Evolutionary conservation across 2,888 invertebrate genomes (phyloP), one percentile per base, ranked within the genome.

Genomic region (Frankliniella fusca): DNA sequence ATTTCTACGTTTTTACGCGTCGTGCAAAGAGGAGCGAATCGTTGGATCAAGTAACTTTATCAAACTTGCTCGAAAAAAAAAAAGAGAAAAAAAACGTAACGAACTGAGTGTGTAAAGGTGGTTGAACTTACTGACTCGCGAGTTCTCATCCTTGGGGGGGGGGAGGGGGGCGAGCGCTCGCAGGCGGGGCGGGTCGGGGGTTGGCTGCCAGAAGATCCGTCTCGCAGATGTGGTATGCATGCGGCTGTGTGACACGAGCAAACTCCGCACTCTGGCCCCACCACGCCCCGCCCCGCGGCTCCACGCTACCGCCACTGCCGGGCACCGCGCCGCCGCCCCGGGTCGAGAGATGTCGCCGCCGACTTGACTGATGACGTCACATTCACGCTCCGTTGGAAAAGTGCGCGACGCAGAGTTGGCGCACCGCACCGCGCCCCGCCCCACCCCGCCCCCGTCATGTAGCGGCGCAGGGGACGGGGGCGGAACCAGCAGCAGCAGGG

Each of bases 351-450:
- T 38, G 70, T 76, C 11, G 27, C 70, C 12, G 70, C 70, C 27
- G 70, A 23, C 23, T 23, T 76, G 70, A 76, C 70, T 76, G 70
- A 76, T 76, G 70, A 76, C 70, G 70, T 76, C 70, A 76, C 70
- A 76, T 76, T 76, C 70, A 76, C 70, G 70, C 70, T 27, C 70
- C 70, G 70, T 27, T 76, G 70, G 70, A 76, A 76, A 76, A 76
- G 70, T 76, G 70, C 27, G 70, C 27, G 61, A 61, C 61, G 61
- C 38, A 2, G 61, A 61, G 61, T 61, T 61, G 61, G 61, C 61
- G 61, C 15, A 18, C 61, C 38, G 61, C 61, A 18, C 0, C 61
- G 0, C 15, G 20, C 61, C 18, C 61, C 61, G 1, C 70, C 23
- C 11, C 23, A 5, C 70, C 23, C 54, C 54, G 23, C 70, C 70